These are phyloP conservation scores for Danionella dracula DNA, from an alignment of 2,797 vertebrate genomes.

Conservation along the genomic window DNA sequence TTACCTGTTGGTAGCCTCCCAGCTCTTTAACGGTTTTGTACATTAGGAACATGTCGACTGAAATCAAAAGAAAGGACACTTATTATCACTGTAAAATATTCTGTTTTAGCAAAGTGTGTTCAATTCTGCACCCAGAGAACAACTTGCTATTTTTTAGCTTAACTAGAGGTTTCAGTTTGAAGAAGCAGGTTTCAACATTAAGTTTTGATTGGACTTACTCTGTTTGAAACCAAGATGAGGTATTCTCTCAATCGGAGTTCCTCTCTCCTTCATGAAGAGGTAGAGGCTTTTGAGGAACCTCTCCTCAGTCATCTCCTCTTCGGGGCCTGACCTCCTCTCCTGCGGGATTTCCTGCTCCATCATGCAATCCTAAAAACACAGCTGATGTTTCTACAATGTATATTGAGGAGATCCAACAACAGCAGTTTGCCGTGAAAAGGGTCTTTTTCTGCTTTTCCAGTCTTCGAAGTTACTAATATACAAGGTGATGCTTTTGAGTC, in stretches of 20 bases:
- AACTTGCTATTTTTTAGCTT: not conserved
- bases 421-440: no score
- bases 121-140: not conserved
- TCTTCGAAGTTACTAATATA: no score
- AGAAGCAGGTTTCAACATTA: no score
- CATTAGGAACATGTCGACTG: constrained; percentile 74
- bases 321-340: constrained; percentile 21
- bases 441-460: no score
- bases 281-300: constrained; percentile 69
- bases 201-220: constrained; percentile 51
- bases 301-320: constrained; percentile 55
- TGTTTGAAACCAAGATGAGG: constrained; percentile 77
- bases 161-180: no score
- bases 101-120: not conserved
- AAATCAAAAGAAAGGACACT: not conserved
- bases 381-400: not conserved
- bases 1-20: constrained; percentile 74
- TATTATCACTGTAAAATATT: not conserved
- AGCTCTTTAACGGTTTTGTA: constrained; percentile 64
- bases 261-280: constrained; percentile 69
- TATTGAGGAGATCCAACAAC: no score
- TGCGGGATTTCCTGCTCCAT: constrained; percentile 47
- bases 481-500: no score
- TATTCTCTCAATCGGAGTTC: constrained; percentile 70
- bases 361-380: constrained; percentile 32